A percentile compares a stretch with the other conserved stretches of the same genome.
phyloP scores from a whole-genome alignment of 2,113 vertebrate species.

The Paraplagusia blochii region DNA sequence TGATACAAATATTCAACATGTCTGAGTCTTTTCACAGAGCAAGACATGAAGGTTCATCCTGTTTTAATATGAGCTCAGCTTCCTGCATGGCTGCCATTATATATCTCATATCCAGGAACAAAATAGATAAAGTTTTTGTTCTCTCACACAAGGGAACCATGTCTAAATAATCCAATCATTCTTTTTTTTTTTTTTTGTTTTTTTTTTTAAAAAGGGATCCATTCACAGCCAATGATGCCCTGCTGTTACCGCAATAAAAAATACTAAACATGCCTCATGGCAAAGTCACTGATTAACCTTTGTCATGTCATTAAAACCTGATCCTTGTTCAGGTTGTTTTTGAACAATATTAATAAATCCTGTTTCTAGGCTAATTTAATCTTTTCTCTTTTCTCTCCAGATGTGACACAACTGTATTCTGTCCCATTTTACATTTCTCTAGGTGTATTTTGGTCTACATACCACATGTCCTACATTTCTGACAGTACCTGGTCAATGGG shows the following conservation, averaged over 20 bases:
- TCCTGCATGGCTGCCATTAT: slow-evolving; percentile 13
- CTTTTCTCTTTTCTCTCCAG: no score
- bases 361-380: no score
- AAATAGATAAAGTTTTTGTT: slow-evolving; percentile 17
- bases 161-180: slow-evolving; percentile 42
- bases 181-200: no score
- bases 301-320: slow-evolving; percentile 2
- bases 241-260: slow-evolving; percentile 31
- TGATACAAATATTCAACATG: slow-evolving; percentile 17
- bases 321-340: no score
- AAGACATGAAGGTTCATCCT: slow-evolving; percentile 12
- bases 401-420: no score
- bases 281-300: slow-evolving; percentile 27
- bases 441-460: no score
- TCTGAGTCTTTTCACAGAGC: slow-evolving; percentile 26
- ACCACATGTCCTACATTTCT: no score
- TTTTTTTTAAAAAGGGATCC: slow-evolving; percentile 7
- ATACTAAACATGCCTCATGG: slow-evolving; percentile 23
- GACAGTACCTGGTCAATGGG: no score
- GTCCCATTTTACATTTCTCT: no score
- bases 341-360: no score
- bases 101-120: slow-evolving; percentile 19
- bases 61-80: slow-evolving; percentile 25
- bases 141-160: slow-evolving; percentile 22
- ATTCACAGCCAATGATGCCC: slow-evolving; percentile 24